Conservation (phyloP, 1,140 invertebrate genomes). For the Medauroidea extradentata region DNA sequence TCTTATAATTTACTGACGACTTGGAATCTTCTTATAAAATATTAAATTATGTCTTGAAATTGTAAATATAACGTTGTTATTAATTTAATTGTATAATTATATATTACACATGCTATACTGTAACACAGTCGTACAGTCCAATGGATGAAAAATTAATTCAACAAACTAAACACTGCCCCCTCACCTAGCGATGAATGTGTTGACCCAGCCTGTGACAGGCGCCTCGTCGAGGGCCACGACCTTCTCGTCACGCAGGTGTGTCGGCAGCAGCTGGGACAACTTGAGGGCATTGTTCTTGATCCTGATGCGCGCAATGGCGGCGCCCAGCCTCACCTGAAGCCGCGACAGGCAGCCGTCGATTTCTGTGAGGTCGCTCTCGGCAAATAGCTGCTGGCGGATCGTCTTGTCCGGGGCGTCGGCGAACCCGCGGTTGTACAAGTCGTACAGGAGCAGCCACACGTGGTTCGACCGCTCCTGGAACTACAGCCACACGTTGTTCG, state of each 20-base stretch:
- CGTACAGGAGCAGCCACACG: conserved; percentile 58
- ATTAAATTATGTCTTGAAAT: too few species aligned
- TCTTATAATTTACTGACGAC: too few species aligned
- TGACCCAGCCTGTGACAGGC: conserved; percentile 69
- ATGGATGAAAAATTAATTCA: too few species aligned
- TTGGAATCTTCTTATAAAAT: too few species aligned
- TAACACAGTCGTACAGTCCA: too few species aligned
- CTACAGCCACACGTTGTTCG: conserved; percentile 39
- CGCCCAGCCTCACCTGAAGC: conserved; percentile 59
- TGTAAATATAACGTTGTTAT: too few species aligned
- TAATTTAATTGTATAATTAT: too few species aligned
- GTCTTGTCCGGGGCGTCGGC: conserved; percentile 8
- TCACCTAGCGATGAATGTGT: conserved; percentile 63
- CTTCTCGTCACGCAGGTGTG: conserved; percentile 60
- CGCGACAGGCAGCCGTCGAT: conserved; percentile 58
- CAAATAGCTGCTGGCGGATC: not conserved
- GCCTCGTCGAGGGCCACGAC: conserved; percentile 54
- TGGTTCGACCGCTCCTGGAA: conserved; percentile 35
- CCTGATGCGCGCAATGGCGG: conserved; percentile 60
- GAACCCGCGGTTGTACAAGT: conserved; percentile 57
- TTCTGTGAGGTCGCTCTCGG: conserved; percentile 40
- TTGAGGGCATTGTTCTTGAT: conserved; percentile 64
- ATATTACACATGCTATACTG: too few species aligned
- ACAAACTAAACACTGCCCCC: too few species aligned
- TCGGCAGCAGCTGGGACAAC: conserved; percentile 39